Conservation (phyloP, 2,888 invertebrate species). For the Rosalia funebris region DNA sequence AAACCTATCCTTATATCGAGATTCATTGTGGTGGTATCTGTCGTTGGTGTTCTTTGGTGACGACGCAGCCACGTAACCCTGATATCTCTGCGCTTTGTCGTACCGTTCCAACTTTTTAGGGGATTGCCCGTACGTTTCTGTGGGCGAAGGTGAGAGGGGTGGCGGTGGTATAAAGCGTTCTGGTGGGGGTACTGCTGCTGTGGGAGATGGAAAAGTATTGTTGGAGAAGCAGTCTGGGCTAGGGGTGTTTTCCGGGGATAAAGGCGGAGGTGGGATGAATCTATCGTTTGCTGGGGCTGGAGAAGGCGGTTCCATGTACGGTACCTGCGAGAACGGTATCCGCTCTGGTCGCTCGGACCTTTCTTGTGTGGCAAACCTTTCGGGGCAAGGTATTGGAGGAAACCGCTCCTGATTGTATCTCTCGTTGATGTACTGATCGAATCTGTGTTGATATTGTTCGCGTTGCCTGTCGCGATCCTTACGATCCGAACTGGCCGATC, state of each 20-base stretch:
- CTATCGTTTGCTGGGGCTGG: conserved; percentile 67
- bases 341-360: conserved; percentile 51
- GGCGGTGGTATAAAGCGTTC: conserved; percentile 68
- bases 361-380: conserved; percentile 58
- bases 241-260: conserved; percentile 63
- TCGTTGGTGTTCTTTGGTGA: conserved; percentile 49
- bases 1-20: conserved; percentile 40
- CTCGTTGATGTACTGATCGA: conserved; percentile 48
- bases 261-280: conserved; percentile 68
- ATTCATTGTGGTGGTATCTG: conserved; percentile 35
- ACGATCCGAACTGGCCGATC: conserved; percentile 51
- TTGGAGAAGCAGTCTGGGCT: conserved; percentile 72
- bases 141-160: conserved; percentile 60
- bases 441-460: conserved; percentile 43
- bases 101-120: conserved; percentile 57
- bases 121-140: conserved; percentile 53
- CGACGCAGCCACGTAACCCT: conserved; percentile 43
- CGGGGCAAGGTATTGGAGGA: conserved; percentile 62
- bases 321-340: conserved; percentile 53
- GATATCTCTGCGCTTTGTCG: conserved; percentile 49
- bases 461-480: conserved; percentile 46
- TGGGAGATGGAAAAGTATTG: conserved; percentile 66
- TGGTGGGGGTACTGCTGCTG: conserved; percentile 65
- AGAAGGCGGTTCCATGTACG: conserved; percentile 69
- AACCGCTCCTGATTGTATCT: conserved; percentile 43